phyloP scores from a whole-genome alignment of 1,140 invertebrate species.

The Drosophila eugracilis region DNA sequence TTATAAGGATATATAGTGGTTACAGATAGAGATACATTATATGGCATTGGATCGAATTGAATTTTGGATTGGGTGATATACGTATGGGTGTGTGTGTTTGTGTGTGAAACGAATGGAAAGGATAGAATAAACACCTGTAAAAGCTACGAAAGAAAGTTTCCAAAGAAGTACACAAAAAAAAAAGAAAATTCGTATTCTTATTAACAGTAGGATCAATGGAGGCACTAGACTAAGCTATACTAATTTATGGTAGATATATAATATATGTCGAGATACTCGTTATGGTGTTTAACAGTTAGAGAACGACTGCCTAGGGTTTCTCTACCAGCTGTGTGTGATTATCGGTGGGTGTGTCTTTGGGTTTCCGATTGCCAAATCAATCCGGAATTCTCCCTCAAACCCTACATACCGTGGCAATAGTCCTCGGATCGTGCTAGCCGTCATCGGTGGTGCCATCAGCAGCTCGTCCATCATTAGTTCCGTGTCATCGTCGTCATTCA shows the following conservation, averaged over 20 bases:
- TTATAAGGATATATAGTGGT: conserved; percentile 16
- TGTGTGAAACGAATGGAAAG: conserved; percentile 36
- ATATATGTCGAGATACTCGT: conserved; percentile 12
- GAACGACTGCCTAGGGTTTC: conserved; percentile 21
- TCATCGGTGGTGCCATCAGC: conserved; percentile 89
- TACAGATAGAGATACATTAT: conserved; percentile 24
- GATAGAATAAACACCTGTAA: conserved; percentile 77
- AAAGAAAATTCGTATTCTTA: conserved; percentile 60
- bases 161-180: conserved; percentile 52
- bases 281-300: conserved; percentile 5
- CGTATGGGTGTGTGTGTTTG: conserved; percentile 13
- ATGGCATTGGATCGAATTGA: conserved; percentile 31
- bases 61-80: conserved; percentile 17
- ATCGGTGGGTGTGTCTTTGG: neutral
- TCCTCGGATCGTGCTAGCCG: conserved; percentile 88
- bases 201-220: conserved; percentile 38
- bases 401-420: conserved; percentile 87
- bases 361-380: neutral
- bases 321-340: conserved; percentile 24
- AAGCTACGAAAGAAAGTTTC: conserved; percentile 70
- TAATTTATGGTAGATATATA: conserved; percentile 29
- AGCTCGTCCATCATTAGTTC: conserved; percentile 90
- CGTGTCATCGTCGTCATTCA: conserved; percentile 88
- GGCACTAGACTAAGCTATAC: conserved; percentile 32
- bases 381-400: neutral